These are phyloP conservation scores for Trichomalopsis sarcophagae DNA, from an alignment of 1,140 invertebrate species.

Conservation along the genomic window DNA sequence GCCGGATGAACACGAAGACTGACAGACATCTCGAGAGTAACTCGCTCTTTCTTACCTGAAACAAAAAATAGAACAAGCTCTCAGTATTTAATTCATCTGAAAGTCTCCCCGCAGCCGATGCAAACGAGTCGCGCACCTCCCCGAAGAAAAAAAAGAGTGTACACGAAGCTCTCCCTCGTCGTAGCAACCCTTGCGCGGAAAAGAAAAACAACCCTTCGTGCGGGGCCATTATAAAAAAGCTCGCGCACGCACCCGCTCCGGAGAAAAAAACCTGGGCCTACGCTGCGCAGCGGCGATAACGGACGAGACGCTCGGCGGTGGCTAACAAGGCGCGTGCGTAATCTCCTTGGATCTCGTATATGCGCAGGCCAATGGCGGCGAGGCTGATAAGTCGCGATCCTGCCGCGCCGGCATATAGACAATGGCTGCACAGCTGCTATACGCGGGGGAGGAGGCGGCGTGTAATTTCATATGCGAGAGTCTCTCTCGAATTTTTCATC, in stretches of 20 bases:
- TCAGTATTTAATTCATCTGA: too few relatives aligned
- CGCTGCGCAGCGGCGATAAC: not conserved
- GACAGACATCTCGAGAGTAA: too few relatives aligned
- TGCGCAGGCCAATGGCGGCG: not conserved
- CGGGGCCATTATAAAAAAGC: not conserved
- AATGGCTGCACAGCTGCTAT: not conserved
- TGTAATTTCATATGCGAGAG: not conserved
- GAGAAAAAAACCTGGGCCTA: not conserved
- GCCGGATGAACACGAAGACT: too few relatives aligned
- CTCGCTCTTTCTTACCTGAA: conserved; percentile 1
- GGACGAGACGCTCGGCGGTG: not conserved
- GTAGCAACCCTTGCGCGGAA: not conserved
- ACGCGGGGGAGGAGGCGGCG: not conserved
- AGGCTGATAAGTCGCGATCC: conserved; percentile 10
- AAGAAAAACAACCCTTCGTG: not conserved
- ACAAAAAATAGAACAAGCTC: not conserved
- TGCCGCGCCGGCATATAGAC: not conserved
- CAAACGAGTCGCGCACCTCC: too few relatives aligned
- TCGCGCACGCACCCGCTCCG: not conserved
- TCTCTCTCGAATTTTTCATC: not conserved
- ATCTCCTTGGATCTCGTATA: conserved; percentile 29
- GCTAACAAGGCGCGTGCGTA: conserved; percentile 29
- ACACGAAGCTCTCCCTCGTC: not conserved
- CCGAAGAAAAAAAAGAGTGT: not conserved
- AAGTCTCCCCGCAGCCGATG: too few relatives aligned